Percentiles rank a stretch among this genome's conserved stretches.
These are phyloP conservation scores for Arion vulgaris DNA, from an alignment of 1,140 invertebrate species.

Conservation along the genomic window DNA sequence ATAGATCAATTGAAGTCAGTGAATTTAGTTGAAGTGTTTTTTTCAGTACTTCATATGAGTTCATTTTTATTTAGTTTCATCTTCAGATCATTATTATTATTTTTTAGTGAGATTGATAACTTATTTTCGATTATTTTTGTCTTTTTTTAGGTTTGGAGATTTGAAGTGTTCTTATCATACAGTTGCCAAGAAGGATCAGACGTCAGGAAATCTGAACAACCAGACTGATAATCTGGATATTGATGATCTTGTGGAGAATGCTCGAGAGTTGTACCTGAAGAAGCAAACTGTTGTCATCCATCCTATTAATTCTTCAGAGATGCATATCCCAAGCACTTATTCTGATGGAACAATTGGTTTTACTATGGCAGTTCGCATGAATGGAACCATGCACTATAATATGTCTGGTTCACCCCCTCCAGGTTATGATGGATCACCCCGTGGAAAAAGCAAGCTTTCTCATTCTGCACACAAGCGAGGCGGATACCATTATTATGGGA, in stretches of 20 bases:
- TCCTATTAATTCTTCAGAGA: slow-evolving; percentile 32
- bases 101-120: too few species aligned
- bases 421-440: slow-evolving; percentile 29
- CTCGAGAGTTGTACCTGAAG: slow-evolving; percentile 34
- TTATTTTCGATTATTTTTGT: too few species aligned
- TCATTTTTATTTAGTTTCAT: too few species aligned
- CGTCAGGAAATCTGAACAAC: slow-evolving; percentile 72
- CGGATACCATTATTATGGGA: slow-evolving; percentile 37
- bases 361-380: slow-evolving; percentile 31
- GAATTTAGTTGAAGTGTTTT: too few species aligned
- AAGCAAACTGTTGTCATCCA: slow-evolving; percentile 34
- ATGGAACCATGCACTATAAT: slow-evolving; percentile 36
- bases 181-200: slow-evolving; percentile 77
- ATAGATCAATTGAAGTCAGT: too few species aligned
- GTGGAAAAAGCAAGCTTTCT: slow-evolving; percentile 23
- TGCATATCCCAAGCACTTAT: slow-evolving; percentile 32
- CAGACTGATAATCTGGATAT: slow-evolving; percentile 57
- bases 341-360: slow-evolving; percentile 28
- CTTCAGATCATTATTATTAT: too few species aligned
- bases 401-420: not conserved
- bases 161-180: slow-evolving; percentile 79
- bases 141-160: slow-evolving; percentile 78
- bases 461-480: slow-evolving; percentile 18
- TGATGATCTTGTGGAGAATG: slow-evolving; percentile 51
- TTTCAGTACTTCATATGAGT: too few species aligned